These are phyloP conservation scores for Galbula dea DNA, from an alignment of 2,113 vertebrate species.

Conservation along the genomic window DNA sequence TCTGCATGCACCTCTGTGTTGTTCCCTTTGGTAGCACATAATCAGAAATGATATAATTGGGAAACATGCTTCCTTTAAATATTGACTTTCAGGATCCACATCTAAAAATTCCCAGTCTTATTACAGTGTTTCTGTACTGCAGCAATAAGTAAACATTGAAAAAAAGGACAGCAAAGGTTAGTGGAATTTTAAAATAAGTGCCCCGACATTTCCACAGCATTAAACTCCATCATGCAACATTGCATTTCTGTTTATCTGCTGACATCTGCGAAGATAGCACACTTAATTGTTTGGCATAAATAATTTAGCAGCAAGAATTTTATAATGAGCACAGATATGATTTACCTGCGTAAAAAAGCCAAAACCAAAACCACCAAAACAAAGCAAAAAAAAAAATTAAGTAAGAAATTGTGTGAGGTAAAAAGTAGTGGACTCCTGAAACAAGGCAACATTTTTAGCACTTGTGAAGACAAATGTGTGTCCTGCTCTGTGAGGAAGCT, in stretches of 20 bases:
- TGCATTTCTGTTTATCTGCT: slow-evolving; percentile 55
- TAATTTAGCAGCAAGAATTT: slow-evolving; percentile 43
- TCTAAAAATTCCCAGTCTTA: neutral
- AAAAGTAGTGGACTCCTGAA: neutral
- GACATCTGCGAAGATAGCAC: slow-evolving; percentile 36
- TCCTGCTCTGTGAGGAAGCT: neutral
- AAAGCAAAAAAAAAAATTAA: neutral
- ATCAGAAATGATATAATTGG: neutral
- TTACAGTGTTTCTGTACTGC: neutral
- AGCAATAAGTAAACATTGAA: slow-evolving; percentile 1
- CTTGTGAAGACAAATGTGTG: neutral
- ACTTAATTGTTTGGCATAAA: slow-evolving; percentile 59
- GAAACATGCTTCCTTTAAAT: neutral
- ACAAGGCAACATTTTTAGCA: neutral
- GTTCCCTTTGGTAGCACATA: neutral
- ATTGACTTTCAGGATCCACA: neutral
- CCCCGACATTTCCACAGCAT: slow-evolving; percentile 56
- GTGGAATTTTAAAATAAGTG: slow-evolving; percentile 17
- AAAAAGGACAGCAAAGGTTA: slow-evolving; percentile 41
- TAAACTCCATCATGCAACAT: slow-evolving; percentile 53
- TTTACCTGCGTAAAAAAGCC: neutral
- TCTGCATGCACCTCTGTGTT: neutral
- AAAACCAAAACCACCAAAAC: too few species aligned
- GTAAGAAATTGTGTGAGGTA: neutral
- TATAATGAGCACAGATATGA: slow-evolving; percentile 4